Percentiles rank a stretch among this genome's conserved stretches.
Evolutionary conservation across 2,888 invertebrate genomes (phyloP).

Genomic region (Ryuthela nishihirai): DNA sequence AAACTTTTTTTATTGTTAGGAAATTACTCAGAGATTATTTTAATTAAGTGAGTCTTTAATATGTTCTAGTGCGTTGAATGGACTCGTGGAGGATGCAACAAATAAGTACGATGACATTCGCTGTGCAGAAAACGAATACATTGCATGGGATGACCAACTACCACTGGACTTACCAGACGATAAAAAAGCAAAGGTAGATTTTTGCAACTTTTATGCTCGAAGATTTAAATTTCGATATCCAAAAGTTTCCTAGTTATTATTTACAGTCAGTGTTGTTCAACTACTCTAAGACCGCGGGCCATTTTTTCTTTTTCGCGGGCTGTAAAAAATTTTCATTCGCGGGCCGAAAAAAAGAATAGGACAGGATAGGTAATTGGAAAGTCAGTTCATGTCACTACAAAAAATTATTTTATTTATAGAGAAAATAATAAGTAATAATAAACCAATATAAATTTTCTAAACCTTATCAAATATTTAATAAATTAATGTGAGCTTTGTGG

Average conservation of each 20-base stretch:
- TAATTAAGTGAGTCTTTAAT: not conserved
- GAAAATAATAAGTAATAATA: too few species aligned
- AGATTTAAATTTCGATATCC: not conserved
- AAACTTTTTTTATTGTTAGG: not conserved
- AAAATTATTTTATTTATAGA: too few species aligned
- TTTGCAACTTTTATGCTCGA: not conserved
- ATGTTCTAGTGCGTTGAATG: conserved; percentile 4
- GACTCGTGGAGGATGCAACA: conserved; percentile 1
- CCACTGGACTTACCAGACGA: not conserved
- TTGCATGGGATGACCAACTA: not conserved
- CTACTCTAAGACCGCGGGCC: too few species aligned
- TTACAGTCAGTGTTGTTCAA: too few species aligned
- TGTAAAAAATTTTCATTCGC: too few species aligned
- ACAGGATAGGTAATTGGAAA: too few species aligned
- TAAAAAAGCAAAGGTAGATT: not conserved
- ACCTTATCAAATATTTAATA: too few species aligned
- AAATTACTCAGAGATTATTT: not conserved
- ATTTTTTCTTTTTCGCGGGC: too few species aligned
- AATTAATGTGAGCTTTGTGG: too few species aligned
- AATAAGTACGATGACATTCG: conserved; percentile 14
- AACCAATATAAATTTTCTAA: too few species aligned
- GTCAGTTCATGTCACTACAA: too few species aligned
- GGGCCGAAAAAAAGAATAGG: too few species aligned
- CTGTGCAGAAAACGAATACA: not conserved
- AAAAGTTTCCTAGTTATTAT: not conserved